A percentile compares a stretch with the other conserved stretches of the same genome.
Conservation (phyloP, 1,140 invertebrate species). For the Drosophila triauraria region DNA sequence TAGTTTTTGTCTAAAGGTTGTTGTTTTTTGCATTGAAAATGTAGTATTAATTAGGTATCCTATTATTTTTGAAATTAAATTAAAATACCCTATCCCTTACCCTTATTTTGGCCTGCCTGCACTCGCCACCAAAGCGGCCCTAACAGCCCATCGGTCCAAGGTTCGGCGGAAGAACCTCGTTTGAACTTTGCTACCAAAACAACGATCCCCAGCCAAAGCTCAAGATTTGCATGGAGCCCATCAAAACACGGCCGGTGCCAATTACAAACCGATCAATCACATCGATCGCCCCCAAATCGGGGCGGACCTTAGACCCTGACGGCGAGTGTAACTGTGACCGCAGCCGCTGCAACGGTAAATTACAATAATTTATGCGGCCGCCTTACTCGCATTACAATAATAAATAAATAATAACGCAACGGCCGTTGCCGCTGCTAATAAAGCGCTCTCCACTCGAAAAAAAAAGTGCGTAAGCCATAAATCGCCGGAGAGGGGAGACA, state of each 20-base stretch:
- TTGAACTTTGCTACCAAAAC: conserved; percentile 64
- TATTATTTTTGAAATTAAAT: not conserved
- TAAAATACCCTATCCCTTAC: no score
- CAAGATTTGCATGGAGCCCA: conserved; percentile 58
- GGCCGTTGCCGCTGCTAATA: conserved; percentile 36
- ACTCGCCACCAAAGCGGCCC: conserved; percentile 16
- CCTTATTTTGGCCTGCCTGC: not conserved
- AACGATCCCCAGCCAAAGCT: conserved; percentile 23
- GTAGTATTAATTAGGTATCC: not conserved
- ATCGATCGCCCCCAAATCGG: conserved; percentile 43
- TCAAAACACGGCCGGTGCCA: conserved; percentile 50
- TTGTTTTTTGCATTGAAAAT: not conserved
- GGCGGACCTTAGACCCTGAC: conserved; percentile 46
- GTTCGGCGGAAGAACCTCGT: conserved; percentile 41
- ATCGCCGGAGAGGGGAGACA: conserved; percentile 62
- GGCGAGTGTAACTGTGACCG: conserved; percentile 26
- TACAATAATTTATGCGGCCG: conserved; percentile 75
- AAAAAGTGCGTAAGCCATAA: conserved; percentile 72
- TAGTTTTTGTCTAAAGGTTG: not conserved
- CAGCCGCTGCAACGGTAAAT: conserved; percentile 60
- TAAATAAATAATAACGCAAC: conserved; percentile 59
- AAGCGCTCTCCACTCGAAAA: conserved; percentile 36
- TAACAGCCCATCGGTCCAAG: conserved; percentile 62
- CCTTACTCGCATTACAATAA: conserved; percentile 66
- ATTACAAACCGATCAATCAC: conserved; percentile 76